Base-by-base conservation (phyloP, 1,140 invertebrate genomes). In the Branchinecta lynchi region DNA sequence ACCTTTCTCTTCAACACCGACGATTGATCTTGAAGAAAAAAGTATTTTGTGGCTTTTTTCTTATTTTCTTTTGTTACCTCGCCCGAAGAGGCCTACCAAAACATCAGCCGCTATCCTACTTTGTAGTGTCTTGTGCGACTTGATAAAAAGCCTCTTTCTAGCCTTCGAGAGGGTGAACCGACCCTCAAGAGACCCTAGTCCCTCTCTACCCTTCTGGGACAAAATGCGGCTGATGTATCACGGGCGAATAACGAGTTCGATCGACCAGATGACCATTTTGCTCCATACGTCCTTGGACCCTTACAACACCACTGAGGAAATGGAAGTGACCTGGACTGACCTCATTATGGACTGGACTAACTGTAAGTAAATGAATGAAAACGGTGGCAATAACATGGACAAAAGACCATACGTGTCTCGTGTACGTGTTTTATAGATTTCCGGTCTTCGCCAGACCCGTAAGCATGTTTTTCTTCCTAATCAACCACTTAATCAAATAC, bases 261-360 rank as follows among this genome's bases (percentile, higher is more conserved):
- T 92, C 9, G 84, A 88, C 74, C 88, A 90, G 75, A 82, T 97
- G 72, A 93, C 91, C 3, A 85, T 96, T 17, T 80, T 93, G 46
- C 77, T 98, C 74, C 94, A 98, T 78, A 93, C 93, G 3, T 96
- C 93, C 0, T 81, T 96, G 7, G 94, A 99, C 82, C 96, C 96
- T 0, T 98, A 98, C 77, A 99, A 99, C 77, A 95, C 92, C 0
- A 98, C 96, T 0, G 96, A 99, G 78, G 90, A 98, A 79, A 97
- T 99, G 92, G 96, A 98, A 78, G 81, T 97, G 20, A 90, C 92
- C 0, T 99, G 96, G 93, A 88, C 85, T 8, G 86, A 92, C 73
- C 82, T 96, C 0, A 87, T 89, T 20, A 86, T 98, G 74, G 93
- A 98, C 74, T 98, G 95, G 93, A 94, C 92, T 0, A 95, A 93